Evolutionary conservation across 2,888 invertebrate species (phyloP).

Genomic region (Muscina levida): DNA sequence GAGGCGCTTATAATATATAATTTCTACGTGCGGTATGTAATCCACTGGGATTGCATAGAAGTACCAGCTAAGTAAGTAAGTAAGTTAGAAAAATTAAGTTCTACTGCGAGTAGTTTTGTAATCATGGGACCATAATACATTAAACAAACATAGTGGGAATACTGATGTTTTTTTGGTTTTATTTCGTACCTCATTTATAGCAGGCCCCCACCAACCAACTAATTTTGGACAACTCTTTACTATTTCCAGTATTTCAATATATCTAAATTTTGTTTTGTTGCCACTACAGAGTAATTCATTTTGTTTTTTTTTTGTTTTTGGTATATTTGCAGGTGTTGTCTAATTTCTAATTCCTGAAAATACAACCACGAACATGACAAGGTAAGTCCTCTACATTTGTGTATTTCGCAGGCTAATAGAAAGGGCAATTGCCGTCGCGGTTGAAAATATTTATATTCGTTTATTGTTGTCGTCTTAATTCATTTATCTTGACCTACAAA

Average conservation of each 20-base stretch:
- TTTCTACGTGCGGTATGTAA: too few relatives aligned
- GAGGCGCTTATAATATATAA: too few relatives aligned
- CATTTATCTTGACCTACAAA: conserved; percentile 17
- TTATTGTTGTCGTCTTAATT: conserved; percentile 32
- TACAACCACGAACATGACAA: conserved; percentile 27
- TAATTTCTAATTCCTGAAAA: conserved; percentile 58
- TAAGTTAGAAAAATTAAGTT: too few relatives aligned
- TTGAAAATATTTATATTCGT: conserved; percentile 17
- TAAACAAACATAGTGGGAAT: too few relatives aligned
- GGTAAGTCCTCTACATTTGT: conserved; percentile 35
- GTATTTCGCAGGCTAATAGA: conserved; percentile 36
- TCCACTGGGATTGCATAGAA: too few relatives aligned
- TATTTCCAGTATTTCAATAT: conserved; percentile 15
- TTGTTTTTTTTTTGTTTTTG: conserved; percentile 3
- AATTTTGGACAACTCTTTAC: not conserved
- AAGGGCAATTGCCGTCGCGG: conserved; percentile 43
- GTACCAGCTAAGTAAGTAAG: too few relatives aligned
- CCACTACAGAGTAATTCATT: not conserved
- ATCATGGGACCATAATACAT: too few relatives aligned
- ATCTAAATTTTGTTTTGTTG: conserved; percentile 35
- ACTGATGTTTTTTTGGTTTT: too few relatives aligned
- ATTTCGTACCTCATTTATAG: too few relatives aligned
- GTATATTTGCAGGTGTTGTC: conserved; percentile 53
- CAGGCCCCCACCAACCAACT: too few relatives aligned
- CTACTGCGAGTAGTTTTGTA: too few relatives aligned